Base-by-base conservation (phyloP, 2,113 vertebrate species). In the Cololabis saira region DNA sequence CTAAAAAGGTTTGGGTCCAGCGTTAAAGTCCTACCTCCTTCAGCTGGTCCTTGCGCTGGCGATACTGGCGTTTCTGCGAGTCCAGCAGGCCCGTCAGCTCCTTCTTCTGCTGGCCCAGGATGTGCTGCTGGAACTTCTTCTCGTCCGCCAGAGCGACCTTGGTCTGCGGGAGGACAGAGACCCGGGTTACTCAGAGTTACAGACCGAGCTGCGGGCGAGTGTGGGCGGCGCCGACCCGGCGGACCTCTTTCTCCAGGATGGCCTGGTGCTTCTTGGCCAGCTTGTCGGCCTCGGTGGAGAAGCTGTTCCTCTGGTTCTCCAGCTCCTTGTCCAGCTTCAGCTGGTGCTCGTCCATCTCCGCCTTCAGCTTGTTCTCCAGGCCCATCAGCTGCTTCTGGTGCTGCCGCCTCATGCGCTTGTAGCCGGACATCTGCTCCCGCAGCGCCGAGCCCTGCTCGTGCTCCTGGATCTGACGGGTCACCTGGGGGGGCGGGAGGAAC, bases 41-140 rank as follows among this genome's bases (percentile, higher is more conserved):
- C 12, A 97, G 93, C 80, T 96, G 96, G 3, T 96, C 96, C 78
- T 96, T 97, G 66, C 95, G 92, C 45, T 95, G 93, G 49, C 96
- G 93, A 51, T 97, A 97, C 76, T 95, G 95, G 0, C 96, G 91
- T 71, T 96, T 96, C 87, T 97, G 96, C 0, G 93, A 91, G 58
- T 97, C 96, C 63, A 96, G 83, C 57, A 97, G 76, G 63, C 92
- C 88, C 1, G 93, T 94, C 55, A 96, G 91, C 44, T 97, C 96
- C 50, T 97, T 97, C 87, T 97, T 97, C 92, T 97, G 96, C 84
- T 97, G 96, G 50, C 92, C 92, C 44, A 96, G 87, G 4, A 97
- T 96, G 66, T 96, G 95, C 89, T 97, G 96, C 85, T 97, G 96
- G 84, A 96, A 97, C 90, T 96, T 96, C 66, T 96, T 96, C 86